phyloP scores from a whole-genome alignment of 2,888 invertebrate species.

The Xestoiulus laeticollis region DNA sequence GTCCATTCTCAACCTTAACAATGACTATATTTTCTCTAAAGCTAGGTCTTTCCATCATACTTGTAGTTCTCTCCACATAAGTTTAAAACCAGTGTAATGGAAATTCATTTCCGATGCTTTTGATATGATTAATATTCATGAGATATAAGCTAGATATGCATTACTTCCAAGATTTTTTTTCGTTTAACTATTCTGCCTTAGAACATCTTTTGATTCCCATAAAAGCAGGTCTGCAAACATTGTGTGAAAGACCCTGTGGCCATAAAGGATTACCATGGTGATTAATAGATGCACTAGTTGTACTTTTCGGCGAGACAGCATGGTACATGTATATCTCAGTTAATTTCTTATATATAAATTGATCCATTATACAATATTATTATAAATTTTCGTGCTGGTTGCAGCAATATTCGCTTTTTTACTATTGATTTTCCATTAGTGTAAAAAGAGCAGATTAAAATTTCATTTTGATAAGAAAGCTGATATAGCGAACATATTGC shows the following conservation, averaged over 20 bases:
- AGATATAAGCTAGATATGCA: neutral
- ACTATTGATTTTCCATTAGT: slow-evolving; percentile 39
- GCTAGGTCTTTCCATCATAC: neutral
- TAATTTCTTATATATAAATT: slow-evolving; percentile 30
- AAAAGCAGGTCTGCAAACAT: neutral
- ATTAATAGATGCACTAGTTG: neutral
- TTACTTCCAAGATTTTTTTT: neutral
- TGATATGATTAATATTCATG: neutral
- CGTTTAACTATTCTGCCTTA: neutral
- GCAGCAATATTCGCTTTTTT: neutral
- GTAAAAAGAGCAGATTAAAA: slow-evolving; percentile 37
- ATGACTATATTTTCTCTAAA: neutral
- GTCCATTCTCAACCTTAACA: too few species aligned
- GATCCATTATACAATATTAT: slow-evolving; percentile 32
- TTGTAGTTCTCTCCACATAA: neutral
- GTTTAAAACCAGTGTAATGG: neutral
- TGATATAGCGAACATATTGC: neutral
- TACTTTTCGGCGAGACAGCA: neutral
- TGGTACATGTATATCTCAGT: neutral
- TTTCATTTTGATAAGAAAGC: neutral
- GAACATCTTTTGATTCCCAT: neutral
- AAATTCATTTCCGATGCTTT: neutral
- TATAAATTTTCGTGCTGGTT: neutral
- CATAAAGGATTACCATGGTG: slow-evolving; percentile 21
- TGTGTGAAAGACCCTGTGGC: neutral